phyloP scores from a whole-genome alignment of 1,140 invertebrate species.

The Drosophila grimshawi region DNA sequence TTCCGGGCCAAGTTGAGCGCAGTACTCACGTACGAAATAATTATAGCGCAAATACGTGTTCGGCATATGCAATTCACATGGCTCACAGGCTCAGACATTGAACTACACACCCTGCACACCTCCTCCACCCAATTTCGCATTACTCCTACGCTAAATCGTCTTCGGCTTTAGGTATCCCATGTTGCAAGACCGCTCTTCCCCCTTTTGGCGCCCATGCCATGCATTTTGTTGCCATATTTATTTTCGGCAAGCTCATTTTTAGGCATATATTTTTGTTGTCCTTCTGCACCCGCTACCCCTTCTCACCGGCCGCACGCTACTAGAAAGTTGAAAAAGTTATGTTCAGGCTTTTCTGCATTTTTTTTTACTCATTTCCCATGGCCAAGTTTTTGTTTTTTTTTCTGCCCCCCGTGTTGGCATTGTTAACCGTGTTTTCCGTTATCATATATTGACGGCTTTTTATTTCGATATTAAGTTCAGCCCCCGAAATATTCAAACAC shows the following conservation, averaged over 20 bases:
- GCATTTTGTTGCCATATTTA: constrained; percentile 63
- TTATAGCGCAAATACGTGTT: constrained; percentile 81
- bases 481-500: constrained; percentile 14
- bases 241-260: constrained; percentile 62
- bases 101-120: neutral
- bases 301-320: too few species aligned
- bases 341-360: neutral
- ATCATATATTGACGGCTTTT: constrained; percentile 56
- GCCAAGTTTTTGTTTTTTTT: constrained; percentile 28
- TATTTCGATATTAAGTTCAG: constrained; percentile 52
- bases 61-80: constrained; percentile 58
- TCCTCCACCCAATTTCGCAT: neutral
- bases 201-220: neutral
- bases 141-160: constrained; percentile 10
- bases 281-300: neutral
- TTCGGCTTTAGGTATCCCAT: neutral
- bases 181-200: neutral
- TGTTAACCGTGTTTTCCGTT: constrained; percentile 25
- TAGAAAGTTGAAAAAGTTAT: constrained; percentile 58
- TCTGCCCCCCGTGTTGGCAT: constrained; percentile 20
- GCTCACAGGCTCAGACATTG: constrained; percentile 24
- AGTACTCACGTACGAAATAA: constrained; percentile 78
- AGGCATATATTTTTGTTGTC: constrained; percentile 53
- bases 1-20: constrained; percentile 43
- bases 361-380: constrained; percentile 31